Base-by-base conservation (phyloP, 2,888 invertebrate species). In the Dimorphilus gyrociliatus region DNA sequence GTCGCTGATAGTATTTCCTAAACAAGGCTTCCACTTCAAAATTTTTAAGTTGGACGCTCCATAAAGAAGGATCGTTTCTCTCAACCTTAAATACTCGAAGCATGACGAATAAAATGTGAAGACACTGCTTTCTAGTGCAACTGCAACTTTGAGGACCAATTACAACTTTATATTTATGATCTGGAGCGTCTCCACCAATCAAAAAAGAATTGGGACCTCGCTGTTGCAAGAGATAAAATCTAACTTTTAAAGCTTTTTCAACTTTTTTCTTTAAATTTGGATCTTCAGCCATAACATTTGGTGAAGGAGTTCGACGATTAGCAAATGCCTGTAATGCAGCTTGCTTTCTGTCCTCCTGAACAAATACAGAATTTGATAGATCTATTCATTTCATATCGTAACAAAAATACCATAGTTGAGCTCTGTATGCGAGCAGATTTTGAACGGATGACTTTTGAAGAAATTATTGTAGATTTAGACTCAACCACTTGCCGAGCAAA, bases 111-210 rank as follows among this genome's bases (percentile, higher is more conserved):
- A 66, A 45, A 1, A 66, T 45, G 41, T 66, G 66, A 14, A 64
- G 56, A 44, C 66, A 66, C 40, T 61, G 55, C 6, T 62, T 57
- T 3, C 59, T 56, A 24, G 53, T 52, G 3, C 60, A 59, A 49
- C 65, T 65, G 28, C 55, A 61, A 38, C 65, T 65, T 60, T 65
- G 64, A 19, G 64, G 60, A 18, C 65, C 65, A 40, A 65, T 63
- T 41, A 63, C 60, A 32, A 65, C 63, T 33, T 54, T 50, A 45
- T 60, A 64, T 41, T 64, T 63, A 45, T 64, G 61, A 32, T 58
- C 56, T 10, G 63, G 63, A 5, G 61, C 61, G 40, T 65, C 65
- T 16, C 63, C 64, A 3, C 57, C 60, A 29, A 65, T 60, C 18
- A 59, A 51, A 44, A 65, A 65, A 15, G 63, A 63, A 46, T 64